These are phyloP conservation scores for Mesorhabditis belari DNA, from an alignment of 2,888 invertebrate genomes.

Conservation along the genomic window DNA sequence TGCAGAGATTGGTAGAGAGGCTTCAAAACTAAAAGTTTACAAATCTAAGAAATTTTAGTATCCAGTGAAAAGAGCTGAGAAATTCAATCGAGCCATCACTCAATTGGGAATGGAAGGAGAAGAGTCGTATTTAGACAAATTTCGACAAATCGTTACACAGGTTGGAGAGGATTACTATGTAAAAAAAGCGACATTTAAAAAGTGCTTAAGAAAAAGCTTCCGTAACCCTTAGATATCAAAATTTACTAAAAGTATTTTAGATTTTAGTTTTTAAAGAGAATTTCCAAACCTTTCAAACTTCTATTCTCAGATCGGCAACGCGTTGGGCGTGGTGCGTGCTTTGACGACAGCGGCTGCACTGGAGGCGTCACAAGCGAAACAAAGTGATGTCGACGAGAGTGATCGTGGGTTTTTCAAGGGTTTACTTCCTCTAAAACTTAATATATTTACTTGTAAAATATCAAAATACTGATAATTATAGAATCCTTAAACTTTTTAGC, in stretches of 20 bases:
- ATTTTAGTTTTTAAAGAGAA: not conserved
- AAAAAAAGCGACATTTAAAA: no score
- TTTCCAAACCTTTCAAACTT: not conserved
- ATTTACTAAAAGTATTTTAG: no score
- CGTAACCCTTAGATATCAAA: no score
- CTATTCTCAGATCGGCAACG: conserved; percentile 65
- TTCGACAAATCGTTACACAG: conserved; percentile 81
- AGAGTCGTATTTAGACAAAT: conserved; percentile 82
- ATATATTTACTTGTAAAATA: no score
- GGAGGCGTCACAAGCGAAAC: conserved; percentile 10
- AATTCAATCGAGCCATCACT: conserved; percentile 82
- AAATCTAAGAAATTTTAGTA: conserved; percentile 52
- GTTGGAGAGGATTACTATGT: no score
- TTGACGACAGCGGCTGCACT: conserved; percentile 72
- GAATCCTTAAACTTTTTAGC: not conserved
- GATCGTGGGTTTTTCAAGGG: conserved; percentile 4
- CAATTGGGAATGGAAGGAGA: conserved; percentile 78
- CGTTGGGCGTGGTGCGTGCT: conserved; percentile 88
- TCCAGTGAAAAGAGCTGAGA: conserved; percentile 82
- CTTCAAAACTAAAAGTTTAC: not conserved
- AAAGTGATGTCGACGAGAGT: conserved; percentile 9
- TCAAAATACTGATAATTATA: no score
- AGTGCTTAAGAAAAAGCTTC: no score
- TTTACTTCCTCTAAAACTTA: no score
- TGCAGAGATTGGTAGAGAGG: conserved; percentile 61